These are phyloP conservation scores for Eupithecia centaureata DNA, from an alignment of 2,888 invertebrate genomes.

Conservation along the genomic window DNA sequence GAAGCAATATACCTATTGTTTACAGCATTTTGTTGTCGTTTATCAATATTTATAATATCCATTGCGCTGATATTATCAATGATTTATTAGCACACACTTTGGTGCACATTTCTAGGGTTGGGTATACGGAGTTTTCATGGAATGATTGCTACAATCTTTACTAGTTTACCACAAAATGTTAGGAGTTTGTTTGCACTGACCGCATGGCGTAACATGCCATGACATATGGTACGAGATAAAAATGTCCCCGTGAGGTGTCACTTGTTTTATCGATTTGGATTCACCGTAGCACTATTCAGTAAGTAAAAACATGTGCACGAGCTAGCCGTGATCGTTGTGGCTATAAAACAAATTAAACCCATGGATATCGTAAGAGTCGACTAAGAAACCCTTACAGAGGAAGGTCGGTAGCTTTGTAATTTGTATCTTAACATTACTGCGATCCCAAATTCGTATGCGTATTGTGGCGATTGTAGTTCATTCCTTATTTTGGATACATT, in stretches of 20 bases:
- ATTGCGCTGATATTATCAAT: constrained; percentile 56
- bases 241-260: background rate
- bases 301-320: too few relatives aligned
- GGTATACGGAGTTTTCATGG: background rate
- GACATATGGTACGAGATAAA: background rate
- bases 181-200: background rate
- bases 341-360: too few relatives aligned
- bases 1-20: constrained; percentile 79
- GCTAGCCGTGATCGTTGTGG: too few relatives aligned
- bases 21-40: constrained; percentile 71
- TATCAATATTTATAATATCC: constrained; percentile 73
- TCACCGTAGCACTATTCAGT: background rate
- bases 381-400: too few relatives aligned
- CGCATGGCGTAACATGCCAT: background rate
- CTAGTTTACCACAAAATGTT: background rate
- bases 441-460: too few relatives aligned
- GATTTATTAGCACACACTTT: constrained; percentile 36
- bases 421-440: too few relatives aligned
- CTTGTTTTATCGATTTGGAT: background rate
- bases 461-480: too few relatives aligned
- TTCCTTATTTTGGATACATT: too few relatives aligned
- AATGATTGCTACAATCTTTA: background rate
- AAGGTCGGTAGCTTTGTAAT: too few relatives aligned
- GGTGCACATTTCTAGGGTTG: constrained; percentile 16
- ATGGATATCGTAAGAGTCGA: too few relatives aligned